Base-by-base conservation (phyloP, 2,113 vertebrate species). In the Anoura caudifer region DNA sequence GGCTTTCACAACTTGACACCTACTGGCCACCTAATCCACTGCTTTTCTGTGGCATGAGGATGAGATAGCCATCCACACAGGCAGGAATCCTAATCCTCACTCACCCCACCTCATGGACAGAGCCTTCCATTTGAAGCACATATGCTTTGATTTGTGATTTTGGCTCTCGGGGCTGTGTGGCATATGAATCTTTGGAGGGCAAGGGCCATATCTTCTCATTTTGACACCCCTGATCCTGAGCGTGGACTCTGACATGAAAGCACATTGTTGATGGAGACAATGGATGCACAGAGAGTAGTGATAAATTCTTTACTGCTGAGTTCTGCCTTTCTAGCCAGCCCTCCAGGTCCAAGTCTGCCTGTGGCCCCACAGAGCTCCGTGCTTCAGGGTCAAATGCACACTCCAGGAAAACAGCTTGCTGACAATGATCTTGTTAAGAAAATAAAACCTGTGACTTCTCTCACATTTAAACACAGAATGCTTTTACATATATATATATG, bases 1-100 rank as follows among this genome's bases (percentile, higher is more conserved):
- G 4, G 4, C 12, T 20, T 45, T 3, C 10, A 12, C 26, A 41
- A 41, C 1, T 13, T 26, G 41, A 2, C 24, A 63, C 10, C 2
- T 16, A 56, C 28, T 33, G 10, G 17, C 13, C 19, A 28, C 9
- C 33, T 26, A 4, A 19, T 2, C 0, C 6, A 28, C 0, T 3
- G 20, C 20, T 1, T 2, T 0, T 85, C 7, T 47, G 52, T 28
- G 69, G 20, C 3, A 7, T 15, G 77, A 83, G 11, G 38, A 20
- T 0, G 41, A 70, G 52, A 20, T 10, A 50, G 1, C 0, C 38
- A 14, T 1, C 0, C 38, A 14, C 24, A 17, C 8, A 3, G n/a
- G 20, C 2, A 11, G 24, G 24, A 36, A 13, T 22, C n/a, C 43
- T 87, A 6, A 24, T 19, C 20, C 5, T 8, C 15, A 4, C 20